Conservation (phyloP, 2,888 invertebrate genomes). For the Hydrotaea cyrtoneurina region DNA sequence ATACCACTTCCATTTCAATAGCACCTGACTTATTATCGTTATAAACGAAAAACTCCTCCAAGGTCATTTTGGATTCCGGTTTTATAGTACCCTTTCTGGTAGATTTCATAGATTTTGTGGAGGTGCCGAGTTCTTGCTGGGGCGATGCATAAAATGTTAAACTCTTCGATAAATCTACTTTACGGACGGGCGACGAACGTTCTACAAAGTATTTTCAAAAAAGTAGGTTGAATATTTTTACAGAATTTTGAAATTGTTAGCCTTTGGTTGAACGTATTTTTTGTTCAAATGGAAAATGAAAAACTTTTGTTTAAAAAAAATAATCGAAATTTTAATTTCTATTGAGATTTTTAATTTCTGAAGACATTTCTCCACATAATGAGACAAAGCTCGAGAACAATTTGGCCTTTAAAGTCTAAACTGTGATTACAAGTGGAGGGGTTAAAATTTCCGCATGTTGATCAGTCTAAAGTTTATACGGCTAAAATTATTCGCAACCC, state of each 20-base stretch:
- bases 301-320: no score
- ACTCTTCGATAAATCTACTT: conserved; percentile 25
- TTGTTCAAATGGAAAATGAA: no score
- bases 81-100: neutral
- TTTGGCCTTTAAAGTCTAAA: no score
- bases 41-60: conserved; percentile 41
- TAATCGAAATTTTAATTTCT: no score
- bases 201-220: conserved; percentile 38
- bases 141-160: conserved; percentile 20
- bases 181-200: conserved; percentile 19
- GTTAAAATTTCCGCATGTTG: no score
- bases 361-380: no score
- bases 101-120: neutral
- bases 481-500: no score
- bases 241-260: neutral
- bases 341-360: no score
- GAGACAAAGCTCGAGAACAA: no score
- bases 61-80: conserved; percentile 2
- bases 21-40: neutral
- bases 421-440: no score
- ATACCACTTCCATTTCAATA: neutral
- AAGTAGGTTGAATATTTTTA: conserved; percentile 33
- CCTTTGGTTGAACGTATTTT: conserved; percentile 42
- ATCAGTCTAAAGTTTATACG: no score
- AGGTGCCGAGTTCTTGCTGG: neutral